Conservation (phyloP, 1,140 invertebrate species). For the Thalassaphorura encarpata region DNA sequence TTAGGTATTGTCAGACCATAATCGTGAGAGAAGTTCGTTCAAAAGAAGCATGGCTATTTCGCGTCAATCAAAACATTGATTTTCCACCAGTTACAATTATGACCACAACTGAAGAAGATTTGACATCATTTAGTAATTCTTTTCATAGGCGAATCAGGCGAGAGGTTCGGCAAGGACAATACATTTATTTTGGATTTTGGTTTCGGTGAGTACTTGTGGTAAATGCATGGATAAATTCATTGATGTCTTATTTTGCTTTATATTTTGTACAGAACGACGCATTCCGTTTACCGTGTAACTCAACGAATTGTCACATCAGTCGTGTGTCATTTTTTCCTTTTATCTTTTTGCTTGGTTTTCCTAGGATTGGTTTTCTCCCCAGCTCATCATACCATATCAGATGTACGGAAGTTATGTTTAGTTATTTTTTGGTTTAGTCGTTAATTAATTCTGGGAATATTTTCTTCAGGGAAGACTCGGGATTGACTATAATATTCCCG, state of each 20-base stretch:
- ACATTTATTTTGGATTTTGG: neutral
- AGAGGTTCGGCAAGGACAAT: constrained; percentile 5
- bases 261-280: neutral
- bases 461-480: neutral
- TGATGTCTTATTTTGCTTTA: neutral
- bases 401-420: neutral
- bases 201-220: neutral
- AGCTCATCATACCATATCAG: neutral
- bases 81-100: neutral
- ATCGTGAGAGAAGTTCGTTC: neutral
- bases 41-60: constrained; percentile 8
- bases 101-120: neutral
- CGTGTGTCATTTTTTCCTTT: neutral
- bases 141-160: neutral
- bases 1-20: constrained; percentile 1
- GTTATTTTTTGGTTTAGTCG: neutral
- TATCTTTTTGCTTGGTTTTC: neutral
- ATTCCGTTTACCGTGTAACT: neutral
- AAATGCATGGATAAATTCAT: neutral
- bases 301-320: neutral
- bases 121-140: neutral
- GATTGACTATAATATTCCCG: neutral
- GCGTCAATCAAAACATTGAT: neutral
- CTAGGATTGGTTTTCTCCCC: neutral
- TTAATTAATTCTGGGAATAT: neutral